These are phyloP conservation scores for Hydrophis major DNA, from an alignment of 2,797 vertebrate genomes.

Conservation along the genomic window DNA sequence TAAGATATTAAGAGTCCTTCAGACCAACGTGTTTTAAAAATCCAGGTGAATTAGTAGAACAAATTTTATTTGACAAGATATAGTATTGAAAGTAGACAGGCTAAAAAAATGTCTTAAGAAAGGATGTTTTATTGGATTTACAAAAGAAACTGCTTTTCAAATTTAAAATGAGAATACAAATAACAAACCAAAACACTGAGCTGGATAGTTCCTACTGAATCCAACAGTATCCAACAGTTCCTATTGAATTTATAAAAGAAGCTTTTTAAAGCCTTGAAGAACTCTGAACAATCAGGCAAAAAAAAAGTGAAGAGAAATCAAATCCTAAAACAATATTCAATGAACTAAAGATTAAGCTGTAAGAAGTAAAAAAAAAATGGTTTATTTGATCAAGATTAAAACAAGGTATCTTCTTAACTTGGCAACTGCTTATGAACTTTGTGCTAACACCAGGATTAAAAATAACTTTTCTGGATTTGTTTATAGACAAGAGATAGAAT, in stretches of 20 bases:
- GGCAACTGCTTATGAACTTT: neutral
- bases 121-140: neutral
- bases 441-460: neutral
- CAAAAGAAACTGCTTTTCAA: neutral
- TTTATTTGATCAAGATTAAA: neutral
- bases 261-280: neutral
- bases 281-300: neutral
- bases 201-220: neutral
- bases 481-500: neutral
- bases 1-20: neutral
- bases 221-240: neutral
- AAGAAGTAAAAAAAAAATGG: neutral
- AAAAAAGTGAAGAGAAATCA: neutral
- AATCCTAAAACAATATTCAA: neutral
- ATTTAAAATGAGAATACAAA: neutral
- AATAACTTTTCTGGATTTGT: neutral
- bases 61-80: neutral
- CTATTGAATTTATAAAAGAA: neutral
- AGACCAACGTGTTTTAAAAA: neutral
- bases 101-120: neutral
- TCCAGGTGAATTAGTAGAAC: neutral
- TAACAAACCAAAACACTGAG: neutral
- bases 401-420: neutral
- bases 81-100: neutral
- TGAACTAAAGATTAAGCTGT: neutral